Base-by-base conservation (phyloP, 2,113 vertebrate genomes). In the Atractosteus spatula region DNA sequence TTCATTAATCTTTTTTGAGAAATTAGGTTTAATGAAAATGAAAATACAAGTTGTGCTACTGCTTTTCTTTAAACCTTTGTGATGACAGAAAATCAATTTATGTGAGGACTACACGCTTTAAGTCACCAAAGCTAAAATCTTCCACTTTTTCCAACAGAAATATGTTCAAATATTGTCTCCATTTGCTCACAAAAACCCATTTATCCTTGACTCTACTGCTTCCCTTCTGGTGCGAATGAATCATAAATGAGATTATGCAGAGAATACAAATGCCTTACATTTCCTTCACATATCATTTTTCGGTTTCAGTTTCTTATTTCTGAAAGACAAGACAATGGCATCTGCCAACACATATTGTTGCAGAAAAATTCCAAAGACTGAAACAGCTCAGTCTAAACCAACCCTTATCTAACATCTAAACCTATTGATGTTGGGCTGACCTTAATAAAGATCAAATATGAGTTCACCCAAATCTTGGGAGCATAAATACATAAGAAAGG, bases 231-330 rank as follows among this genome's bases (percentile, higher is more conserved):
- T 66, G 70, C 74, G 78, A 71, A 76, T 77, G 80, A 78, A 79
- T 78, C 79, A 84, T 74, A 63, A 82, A 75, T 79, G 76, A 76
- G 78, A 65, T 57, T 62, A 76, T 76, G 71, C 6, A 70, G 45
- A 51, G 77, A 88, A 90, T 87, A 80, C 77, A 87, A 83, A 87
- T 85, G 73, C 68, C 3, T 71, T 66, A 54, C 71, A 55, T 68
- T 5, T 56, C 54, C 16, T 54, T 67, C 71, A 79, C 75, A 80
- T 66, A 80, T 78, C 85, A 88, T 88, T 84, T 83, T 85, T 89
- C 87, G 87, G 81, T 81, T 80, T 87, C 84, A 87, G 77, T 82
- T 81, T 89, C 89, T 89, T 88, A 82, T 77, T 82, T 86, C 78
- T 89, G 79, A 72, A 79, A 85, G 81, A 80, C 67, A 76, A 77